phyloP scores from a whole-genome alignment of 2,113 vertebrate genomes.

The Lagopus muta region DNA sequence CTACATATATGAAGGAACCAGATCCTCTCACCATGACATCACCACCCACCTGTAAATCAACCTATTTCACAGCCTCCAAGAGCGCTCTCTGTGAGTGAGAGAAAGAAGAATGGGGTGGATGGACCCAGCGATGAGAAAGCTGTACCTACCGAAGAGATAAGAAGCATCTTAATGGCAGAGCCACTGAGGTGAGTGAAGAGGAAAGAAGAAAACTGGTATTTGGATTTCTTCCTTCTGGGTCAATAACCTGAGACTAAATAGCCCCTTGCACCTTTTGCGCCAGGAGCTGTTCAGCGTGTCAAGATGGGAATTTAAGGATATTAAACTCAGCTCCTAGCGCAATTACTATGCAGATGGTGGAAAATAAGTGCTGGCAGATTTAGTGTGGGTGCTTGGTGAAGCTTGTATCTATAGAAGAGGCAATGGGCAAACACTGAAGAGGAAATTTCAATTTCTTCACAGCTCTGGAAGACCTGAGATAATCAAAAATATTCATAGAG shows the following conservation, averaged over 20 bases:
- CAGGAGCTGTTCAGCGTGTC: conserved; percentile 36
- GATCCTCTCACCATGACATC: not conserved
- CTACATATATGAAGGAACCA: not conserved
- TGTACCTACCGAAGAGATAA: conserved; percentile 1
- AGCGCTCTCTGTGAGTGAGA: not conserved
- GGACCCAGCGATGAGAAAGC: not conserved
- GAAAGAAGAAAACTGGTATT: not conserved
- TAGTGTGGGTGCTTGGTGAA: conserved; percentile 34
- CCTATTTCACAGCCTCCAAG: not conserved
- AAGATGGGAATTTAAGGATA: conserved; percentile 63
- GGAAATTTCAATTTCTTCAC: conserved; percentile 56
- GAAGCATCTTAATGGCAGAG: conserved; percentile 32
- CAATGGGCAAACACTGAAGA: conserved; percentile 41
- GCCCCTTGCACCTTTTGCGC: conserved; percentile 22
- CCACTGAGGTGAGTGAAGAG: conserved; percentile 25
- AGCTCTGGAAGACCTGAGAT: conserved; percentile 48
- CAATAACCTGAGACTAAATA: conserved; percentile 58
- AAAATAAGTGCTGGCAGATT: conserved; percentile 67
- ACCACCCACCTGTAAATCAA: not conserved
- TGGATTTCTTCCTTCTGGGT: conserved; percentile 55
- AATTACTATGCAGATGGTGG: conserved; percentile 72
- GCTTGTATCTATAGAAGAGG: conserved; percentile 52
- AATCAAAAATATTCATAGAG: conserved; percentile 20
- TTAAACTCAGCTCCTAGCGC: conserved; percentile 54
- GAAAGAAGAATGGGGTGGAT: not conserved